Percentiles rank a stretch among this genome's conserved stretches.
Conservation (phyloP, 2,113 vertebrate genomes). For the Tychaedon coryphoeus region DNA sequence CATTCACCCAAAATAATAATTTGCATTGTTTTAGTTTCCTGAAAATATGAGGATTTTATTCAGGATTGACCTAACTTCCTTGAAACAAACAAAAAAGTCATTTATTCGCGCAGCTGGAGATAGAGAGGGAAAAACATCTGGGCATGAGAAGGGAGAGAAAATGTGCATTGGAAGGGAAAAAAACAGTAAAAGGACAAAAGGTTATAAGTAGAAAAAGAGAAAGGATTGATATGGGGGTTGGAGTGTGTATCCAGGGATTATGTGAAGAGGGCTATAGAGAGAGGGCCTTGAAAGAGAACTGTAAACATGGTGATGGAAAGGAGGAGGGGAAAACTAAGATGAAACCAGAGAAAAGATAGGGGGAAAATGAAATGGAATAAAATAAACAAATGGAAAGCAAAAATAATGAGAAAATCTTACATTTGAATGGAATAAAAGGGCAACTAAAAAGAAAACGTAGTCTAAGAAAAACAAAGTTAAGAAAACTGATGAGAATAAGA, state of each 20-base stretch:
- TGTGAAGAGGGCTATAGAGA: not conserved
- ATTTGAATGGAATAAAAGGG: not conserved
- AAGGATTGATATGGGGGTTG: not conserved
- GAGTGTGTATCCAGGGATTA: conserved; percentile 15
- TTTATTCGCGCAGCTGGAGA: conserved; percentile 55
- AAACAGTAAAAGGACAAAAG: conserved; percentile 34
- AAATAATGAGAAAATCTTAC: not conserved
- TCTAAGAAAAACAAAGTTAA: not conserved
- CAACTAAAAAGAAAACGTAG: not conserved
- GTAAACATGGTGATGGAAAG: conserved; percentile 3
- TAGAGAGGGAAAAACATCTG: conserved; percentile 44
- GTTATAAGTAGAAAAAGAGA: conserved; percentile 36
- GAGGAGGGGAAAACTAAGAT: not conserved
- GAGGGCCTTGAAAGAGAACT: conserved; percentile 11
- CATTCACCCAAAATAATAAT: not conserved
- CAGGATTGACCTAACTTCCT: conserved; percentile 1
- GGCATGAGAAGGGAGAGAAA: conserved; percentile 25
- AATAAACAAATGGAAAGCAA: not conserved
- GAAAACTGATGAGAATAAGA: not conserved
- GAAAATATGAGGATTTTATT: conserved; percentile 5
- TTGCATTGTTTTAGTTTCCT: not conserved
- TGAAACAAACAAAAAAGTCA: conserved; percentile 55
- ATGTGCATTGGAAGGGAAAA: not conserved
- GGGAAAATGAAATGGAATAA: not conserved
- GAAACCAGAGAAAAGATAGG: not conserved